A percentile compares a stretch with the other conserved stretches of the same genome.
These are phyloP conservation scores for Leucophora obtusa DNA, from an alignment of 2,888 invertebrate species.

Conservation along the genomic window DNA sequence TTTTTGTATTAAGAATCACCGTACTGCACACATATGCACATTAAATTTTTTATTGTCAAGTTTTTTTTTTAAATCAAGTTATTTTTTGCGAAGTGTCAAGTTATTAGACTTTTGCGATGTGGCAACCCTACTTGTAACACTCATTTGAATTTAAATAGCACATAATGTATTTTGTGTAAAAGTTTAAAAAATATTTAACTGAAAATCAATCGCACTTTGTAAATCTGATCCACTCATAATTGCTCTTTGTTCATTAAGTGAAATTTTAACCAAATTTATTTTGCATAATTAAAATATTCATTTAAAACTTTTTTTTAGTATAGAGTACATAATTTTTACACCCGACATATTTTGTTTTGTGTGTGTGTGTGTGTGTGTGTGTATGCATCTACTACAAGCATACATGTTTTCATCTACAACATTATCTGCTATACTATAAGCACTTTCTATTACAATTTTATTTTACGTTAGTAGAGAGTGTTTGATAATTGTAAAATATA, in stretches of 20 bases:
- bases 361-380: too few relatives aligned
- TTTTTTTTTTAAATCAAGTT: too few relatives aligned
- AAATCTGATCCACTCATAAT: conserved; percentile 18
- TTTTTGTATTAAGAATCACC: too few relatives aligned
- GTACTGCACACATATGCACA: too few relatives aligned
- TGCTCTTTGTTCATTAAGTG: conserved; percentile 42
- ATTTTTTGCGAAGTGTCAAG: too few relatives aligned
- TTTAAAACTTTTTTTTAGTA: conserved; percentile 5
- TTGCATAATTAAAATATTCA: conserved; percentile 52
- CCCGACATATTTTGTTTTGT: background rate
- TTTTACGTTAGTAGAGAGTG: background rate
- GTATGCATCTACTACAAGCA: too few relatives aligned
- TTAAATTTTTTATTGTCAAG: too few relatives aligned
- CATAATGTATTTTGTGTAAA: background rate
- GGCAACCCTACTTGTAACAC: too few relatives aligned
- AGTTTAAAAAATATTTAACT: background rate
- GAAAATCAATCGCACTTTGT: conserved; percentile 20
- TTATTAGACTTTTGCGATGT: too few relatives aligned
- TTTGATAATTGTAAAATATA: background rate
- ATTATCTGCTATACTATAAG: background rate
- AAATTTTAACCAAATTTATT: conserved; percentile 46
- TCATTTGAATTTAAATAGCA: too few relatives aligned
- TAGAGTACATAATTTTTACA: background rate
- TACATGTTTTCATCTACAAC: background rate
- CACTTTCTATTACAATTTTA: background rate